Evolutionary conservation across 2,113 vertebrate species (phyloP).

Genomic region (Sterrhoptilus dennistouni): DNA sequence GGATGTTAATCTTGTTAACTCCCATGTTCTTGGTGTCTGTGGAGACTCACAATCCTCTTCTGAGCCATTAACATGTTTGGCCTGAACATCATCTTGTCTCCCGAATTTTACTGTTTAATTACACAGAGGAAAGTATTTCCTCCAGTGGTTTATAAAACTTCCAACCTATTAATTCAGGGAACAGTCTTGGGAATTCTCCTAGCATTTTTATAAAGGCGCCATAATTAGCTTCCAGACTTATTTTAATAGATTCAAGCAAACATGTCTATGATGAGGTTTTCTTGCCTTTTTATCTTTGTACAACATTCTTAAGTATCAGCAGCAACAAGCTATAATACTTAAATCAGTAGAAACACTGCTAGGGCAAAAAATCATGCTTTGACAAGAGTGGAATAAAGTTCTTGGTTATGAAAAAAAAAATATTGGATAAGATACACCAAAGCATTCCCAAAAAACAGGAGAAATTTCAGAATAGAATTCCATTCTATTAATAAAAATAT

Average conservation of each 20-base stretch:
- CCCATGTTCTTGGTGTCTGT: neutral
- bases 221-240: neutral
- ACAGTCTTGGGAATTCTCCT: neutral
- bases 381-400: neutral
- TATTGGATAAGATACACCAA: neutral
- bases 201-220: neutral
- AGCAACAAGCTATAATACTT: neutral
- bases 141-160: conserved; percentile 10
- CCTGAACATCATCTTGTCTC: neutral
- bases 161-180: neutral
- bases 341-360: neutral
- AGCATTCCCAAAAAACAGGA: neutral
- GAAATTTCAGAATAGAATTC: neutral
- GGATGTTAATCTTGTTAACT: conserved; percentile 3
- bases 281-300: neutral
- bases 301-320: neutral
- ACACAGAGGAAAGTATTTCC: neutral
- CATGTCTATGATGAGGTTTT: neutral
- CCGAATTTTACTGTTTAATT: conserved; percentile 38
- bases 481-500: neutral
- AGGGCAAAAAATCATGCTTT: neutral
- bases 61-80: neutral
- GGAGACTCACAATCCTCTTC: neutral
- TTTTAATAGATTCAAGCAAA: neutral
- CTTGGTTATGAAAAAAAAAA: neutral